Conservation (phyloP, 2,113 vertebrate genomes). For the Beaufortia kweichowensis region DNA sequence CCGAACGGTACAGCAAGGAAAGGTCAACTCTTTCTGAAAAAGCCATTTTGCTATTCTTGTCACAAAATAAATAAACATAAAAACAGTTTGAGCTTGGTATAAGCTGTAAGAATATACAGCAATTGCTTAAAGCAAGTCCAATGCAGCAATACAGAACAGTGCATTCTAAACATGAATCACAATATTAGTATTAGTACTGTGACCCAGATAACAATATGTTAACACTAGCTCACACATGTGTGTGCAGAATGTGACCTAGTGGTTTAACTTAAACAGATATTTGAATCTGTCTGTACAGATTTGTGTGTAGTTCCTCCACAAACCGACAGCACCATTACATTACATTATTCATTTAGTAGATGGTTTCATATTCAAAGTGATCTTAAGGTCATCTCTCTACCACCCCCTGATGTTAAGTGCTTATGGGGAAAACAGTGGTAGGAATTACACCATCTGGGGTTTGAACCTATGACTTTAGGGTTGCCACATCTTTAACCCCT, state of each 20-base stretch:
- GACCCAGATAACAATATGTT: too few relatives aligned
- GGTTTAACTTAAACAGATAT: not conserved
- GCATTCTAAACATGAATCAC: too few relatives aligned
- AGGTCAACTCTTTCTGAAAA: conserved; percentile 17
- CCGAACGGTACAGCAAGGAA: not conserved
- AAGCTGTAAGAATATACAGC: too few relatives aligned
- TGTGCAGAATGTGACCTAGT: not conserved
- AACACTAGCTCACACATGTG: too few relatives aligned
- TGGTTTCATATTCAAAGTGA: conserved; percentile 17
- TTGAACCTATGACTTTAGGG: not conserved
- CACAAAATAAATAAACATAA: not conserved
- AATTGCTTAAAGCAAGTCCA: too few relatives aligned
- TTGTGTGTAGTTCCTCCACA: not conserved
- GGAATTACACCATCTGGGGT: not conserved
- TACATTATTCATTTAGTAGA: conserved; percentile 5
- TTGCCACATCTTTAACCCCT: not conserved
- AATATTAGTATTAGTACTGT: too few relatives aligned
- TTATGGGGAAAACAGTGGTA: not conserved
- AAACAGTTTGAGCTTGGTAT: not conserved
- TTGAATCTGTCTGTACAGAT: not conserved
- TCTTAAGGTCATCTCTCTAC: not conserved
- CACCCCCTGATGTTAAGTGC: not conserved
- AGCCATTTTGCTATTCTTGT: conserved; percentile 3
- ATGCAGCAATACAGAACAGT: too few relatives aligned
- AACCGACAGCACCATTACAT: conserved; percentile 1